phyloP scores from a whole-genome alignment of 2,888 invertebrate species.

The Netelia virgata region DNA sequence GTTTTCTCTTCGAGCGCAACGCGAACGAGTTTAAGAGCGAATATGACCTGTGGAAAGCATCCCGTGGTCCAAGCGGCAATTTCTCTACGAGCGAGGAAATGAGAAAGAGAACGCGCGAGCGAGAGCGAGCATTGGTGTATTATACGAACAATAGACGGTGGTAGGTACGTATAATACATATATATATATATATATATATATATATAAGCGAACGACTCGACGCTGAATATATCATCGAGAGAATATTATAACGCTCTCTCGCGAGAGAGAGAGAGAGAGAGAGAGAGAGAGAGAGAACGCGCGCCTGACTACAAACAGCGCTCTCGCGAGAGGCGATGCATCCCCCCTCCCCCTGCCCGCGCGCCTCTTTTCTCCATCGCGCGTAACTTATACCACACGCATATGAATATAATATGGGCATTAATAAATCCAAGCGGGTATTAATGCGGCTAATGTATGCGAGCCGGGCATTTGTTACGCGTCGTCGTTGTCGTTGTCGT shows the following conservation, averaged over 20 bases:
- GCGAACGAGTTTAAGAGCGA: slow-evolving; percentile 38
- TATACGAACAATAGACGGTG: slow-evolving; percentile 64
- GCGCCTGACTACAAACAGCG: slow-evolving; percentile 62
- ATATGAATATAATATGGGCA: slow-evolving; percentile 83
- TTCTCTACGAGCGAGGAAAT: slow-evolving; percentile 52
- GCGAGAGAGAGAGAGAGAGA: slow-evolving; percentile 21
- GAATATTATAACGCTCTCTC: slow-evolving; percentile 67
- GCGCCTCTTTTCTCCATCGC: slow-evolving; percentile 30
- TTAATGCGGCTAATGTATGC: slow-evolving; percentile 84
- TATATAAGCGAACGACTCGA: slow-evolving; percentile 70
- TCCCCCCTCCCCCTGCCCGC: slow-evolving; percentile 26
- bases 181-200: slow-evolving; percentile 18
- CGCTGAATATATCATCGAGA: slow-evolving; percentile 81
- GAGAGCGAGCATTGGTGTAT: slow-evolving; percentile 23
- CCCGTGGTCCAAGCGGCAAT: slow-evolving; percentile 47
- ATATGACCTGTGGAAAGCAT: slow-evolving; percentile 40
- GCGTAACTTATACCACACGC: slow-evolving; percentile 73
- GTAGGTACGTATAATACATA: slow-evolving; percentile 25
- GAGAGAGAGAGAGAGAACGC: slow-evolving; percentile 26
- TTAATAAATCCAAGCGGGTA: slow-evolving; percentile 83
- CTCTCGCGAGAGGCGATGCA: slow-evolving; percentile 61
- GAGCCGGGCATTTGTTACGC: slow-evolving; percentile 81
- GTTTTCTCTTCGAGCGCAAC: background rate
- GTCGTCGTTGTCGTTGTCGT: slow-evolving; percentile 80
- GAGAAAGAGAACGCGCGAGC: slow-evolving; percentile 17